phyloP scores from a whole-genome alignment of 2,888 invertebrate genomes.

The Blastobasis adustella region DNA sequence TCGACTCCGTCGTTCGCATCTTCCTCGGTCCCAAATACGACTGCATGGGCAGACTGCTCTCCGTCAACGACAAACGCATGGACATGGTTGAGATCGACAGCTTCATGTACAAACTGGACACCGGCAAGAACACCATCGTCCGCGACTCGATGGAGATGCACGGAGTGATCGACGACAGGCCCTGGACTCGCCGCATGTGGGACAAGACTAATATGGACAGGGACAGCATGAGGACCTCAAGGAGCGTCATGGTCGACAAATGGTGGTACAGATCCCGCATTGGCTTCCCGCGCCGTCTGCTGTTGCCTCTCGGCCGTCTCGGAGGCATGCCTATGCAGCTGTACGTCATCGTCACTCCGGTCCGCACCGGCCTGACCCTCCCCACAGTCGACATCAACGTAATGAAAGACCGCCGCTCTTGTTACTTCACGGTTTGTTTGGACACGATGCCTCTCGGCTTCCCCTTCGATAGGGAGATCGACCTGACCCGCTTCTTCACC shows the following conservation, averaged over 20 bases:
- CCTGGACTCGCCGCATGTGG: conserved; percentile 47
- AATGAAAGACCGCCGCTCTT: conserved; percentile 68
- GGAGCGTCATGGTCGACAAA: conserved; percentile 48
- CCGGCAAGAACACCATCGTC: conserved; percentile 80
- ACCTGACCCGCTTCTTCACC: conserved; percentile 74
- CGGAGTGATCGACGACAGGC: conserved; percentile 76
- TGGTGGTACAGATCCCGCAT: conserved; percentile 70
- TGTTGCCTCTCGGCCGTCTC: conserved; percentile 80
- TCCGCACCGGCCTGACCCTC: conserved; percentile 61
- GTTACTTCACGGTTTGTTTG: conserved; percentile 69
- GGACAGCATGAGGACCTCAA: conserved; percentile 35
- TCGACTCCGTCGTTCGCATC: conserved; percentile 77
- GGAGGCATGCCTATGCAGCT: conserved; percentile 79
- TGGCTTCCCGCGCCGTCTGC: conserved; percentile 80
- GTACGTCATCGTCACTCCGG: conserved; percentile 77
- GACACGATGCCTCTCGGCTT: conserved; percentile 81
- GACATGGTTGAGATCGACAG: conserved; percentile 66
- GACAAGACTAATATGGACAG: conserved; percentile 44
- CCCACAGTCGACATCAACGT: conserved; percentile 56
- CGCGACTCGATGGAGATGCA: conserved; percentile 80
- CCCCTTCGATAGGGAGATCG: conserved; percentile 83
- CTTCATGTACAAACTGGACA: conserved; percentile 76
- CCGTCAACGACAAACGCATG: conserved; percentile 56
- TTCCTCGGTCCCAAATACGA: conserved; percentile 84
- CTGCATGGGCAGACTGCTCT: conserved; percentile 74